Conservation (phyloP, 2,888 invertebrate species). For the Hofmannophila pseudospretella region DNA sequence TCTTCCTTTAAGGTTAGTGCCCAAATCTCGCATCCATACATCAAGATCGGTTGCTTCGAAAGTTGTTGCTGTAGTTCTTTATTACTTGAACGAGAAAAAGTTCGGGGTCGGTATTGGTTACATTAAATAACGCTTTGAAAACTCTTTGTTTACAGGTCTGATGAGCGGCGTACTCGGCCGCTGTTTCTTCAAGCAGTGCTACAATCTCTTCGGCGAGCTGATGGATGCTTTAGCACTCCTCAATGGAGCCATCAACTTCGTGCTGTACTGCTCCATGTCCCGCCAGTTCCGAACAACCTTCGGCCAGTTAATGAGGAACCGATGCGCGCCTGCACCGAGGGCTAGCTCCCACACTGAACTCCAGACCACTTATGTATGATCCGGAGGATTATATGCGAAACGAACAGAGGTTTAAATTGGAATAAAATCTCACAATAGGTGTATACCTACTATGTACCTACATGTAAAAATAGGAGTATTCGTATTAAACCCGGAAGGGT, state of each 20-base stretch:
- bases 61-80: too few species aligned
- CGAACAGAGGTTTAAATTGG: neutral
- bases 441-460: too few species aligned
- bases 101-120: too few species aligned
- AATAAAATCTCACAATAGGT: too few species aligned
- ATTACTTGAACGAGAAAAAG: too few species aligned
- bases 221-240: constrained; percentile 94
- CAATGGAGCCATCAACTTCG: constrained; percentile 96
- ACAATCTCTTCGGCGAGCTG: constrained; percentile 88
- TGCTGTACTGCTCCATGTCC: constrained; percentile 96
- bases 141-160: constrained; percentile 55
- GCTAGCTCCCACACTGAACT: constrained; percentile 78
- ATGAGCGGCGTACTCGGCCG: constrained; percentile 82
- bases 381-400: constrained; percentile 1
- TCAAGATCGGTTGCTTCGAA: too few species aligned
- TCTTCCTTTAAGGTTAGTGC: too few species aligned
- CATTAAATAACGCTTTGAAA: too few species aligned
- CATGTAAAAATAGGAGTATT: too few species aligned
- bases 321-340: constrained; percentile 68
- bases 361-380: constrained; percentile 81
- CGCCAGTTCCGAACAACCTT: constrained; percentile 92
- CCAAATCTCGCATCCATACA: too few species aligned
- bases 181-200: constrained; percentile 88
- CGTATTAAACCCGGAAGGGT: too few species aligned
- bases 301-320: constrained; percentile 82